Base-by-base conservation (phyloP, 2,888 invertebrate genomes). In the Marronus borbonicus region DNA sequence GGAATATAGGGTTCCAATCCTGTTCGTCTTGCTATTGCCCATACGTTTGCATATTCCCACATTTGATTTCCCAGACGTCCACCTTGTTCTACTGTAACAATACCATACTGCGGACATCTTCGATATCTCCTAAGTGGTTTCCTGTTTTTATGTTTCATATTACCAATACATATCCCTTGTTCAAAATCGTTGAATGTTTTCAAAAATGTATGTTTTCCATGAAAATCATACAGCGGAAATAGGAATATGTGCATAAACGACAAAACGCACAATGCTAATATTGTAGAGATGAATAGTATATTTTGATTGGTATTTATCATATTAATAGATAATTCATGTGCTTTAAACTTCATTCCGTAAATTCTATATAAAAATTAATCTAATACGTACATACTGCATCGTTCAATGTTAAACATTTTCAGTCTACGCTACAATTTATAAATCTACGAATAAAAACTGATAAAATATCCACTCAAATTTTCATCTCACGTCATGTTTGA, bases 221-320 rank as follows among this genome's bases (percentile, higher is more conserved):
- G 83, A 44, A 87, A 84, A 70, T 88, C 89, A 86, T 91, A 91
- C 86, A 92, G 87, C 74, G 91, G 92, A 86, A 92, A 92, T 76
- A 91, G 87, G 88, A 91, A 92, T 82, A 91, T 88, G 86, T 92
- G 92, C 84, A 92, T 91, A 84, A 90, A 90, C 80, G 90, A 89
- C 83, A 91, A 91, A 82, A 91, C 90, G 85, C 90, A 90, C 84
- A 91, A 86, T 79, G 91, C 91, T 82, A 92, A 89, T 81, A 91
- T 88, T 83, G 91, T 91, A 80, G 91, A 91, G 84, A 90, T 89
- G 84, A 91, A 90, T 85, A 92, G 89, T 85, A 91, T 88, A 86
- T 91, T 91, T 87, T 91, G 90, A 85, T 90, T 90, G 84, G 90
- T 89, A 87, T 89, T 90, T 85, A 90, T 89, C 91, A 91, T 91